Evolutionary conservation across 1,140 invertebrate genomes (phyloP).

Genomic region (Pollicipes pollicipes): DNA sequence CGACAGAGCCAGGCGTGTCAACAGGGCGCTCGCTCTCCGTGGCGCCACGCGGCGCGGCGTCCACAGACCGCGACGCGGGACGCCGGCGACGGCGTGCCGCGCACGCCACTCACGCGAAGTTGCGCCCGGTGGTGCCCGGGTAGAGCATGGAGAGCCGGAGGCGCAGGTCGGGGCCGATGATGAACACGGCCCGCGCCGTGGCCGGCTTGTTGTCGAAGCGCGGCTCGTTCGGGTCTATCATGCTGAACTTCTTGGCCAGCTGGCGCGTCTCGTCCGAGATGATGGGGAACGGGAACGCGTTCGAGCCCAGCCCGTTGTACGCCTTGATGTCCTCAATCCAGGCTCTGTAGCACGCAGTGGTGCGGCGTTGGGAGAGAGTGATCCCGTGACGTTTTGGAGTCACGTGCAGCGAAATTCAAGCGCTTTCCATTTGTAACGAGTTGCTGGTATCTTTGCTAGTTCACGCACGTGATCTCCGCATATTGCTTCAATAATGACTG

Average conservation of each 20-base stretch:
- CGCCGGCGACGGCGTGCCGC: too few species aligned
- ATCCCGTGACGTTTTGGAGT: too few species aligned
- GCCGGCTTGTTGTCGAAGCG: conserved; percentile 52
- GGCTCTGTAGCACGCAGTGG: background rate
- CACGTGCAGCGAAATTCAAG: too few species aligned
- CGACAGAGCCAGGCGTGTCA: too few species aligned
- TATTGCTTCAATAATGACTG: too few species aligned
- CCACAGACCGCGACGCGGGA: background rate
- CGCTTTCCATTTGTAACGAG: too few species aligned
- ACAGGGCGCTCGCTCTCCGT: too few species aligned
- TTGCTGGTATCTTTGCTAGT: too few species aligned
- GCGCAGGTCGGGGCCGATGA: conserved; percentile 70
- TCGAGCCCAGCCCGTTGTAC: conserved; percentile 41
- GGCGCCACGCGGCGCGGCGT: too few species aligned
- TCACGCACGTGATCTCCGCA: too few species aligned
- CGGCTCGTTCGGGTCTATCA: conserved; percentile 75
- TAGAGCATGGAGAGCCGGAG: conserved; percentile 74
- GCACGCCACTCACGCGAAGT: conserved; percentile 54
- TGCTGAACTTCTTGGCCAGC: conserved; percentile 57
- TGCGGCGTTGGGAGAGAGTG: too few species aligned
- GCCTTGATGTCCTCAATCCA: conserved; percentile 46
- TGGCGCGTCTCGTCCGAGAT: conserved; percentile 61
- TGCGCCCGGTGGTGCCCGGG: conserved; percentile 74
- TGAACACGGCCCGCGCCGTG: conserved; percentile 66
- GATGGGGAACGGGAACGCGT: conserved; percentile 65